Percentiles rank a stretch among this genome's conserved stretches.
These are phyloP conservation scores for Heterochromis multidens DNA, from an alignment of 2,113 vertebrate species.

Conservation along the genomic window DNA sequence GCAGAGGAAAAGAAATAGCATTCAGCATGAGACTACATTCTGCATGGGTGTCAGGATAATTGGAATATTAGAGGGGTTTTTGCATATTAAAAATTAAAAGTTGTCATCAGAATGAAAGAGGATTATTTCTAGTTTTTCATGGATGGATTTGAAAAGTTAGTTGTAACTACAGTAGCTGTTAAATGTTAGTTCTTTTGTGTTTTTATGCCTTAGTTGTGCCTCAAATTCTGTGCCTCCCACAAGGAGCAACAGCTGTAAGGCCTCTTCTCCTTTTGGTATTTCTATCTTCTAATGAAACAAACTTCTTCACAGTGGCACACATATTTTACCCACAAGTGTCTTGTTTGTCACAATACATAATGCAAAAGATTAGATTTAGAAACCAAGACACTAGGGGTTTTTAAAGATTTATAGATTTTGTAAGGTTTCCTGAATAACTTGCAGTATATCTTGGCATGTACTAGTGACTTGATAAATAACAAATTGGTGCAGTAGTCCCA, in stretches of 20 bases:
- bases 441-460: neutral
- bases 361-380: neutral
- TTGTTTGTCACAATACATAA: neutral
- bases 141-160: conserved; percentile 6
- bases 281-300: neutral
- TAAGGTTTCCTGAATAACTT: neutral
- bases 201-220: conserved; percentile 18
- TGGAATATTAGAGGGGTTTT: neutral
- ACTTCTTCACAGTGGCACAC: neutral
- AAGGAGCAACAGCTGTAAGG: neutral
- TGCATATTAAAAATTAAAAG: neutral
- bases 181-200: conserved; percentile 37
- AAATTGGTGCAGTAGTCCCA: neutral
- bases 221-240: neutral
- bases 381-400: neutral
- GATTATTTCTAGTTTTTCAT: neutral
- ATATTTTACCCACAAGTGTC: neutral
- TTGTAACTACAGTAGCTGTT: neutral
- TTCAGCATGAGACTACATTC: conserved; percentile 12
- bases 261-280: neutral
- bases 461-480: neutral
- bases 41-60: neutral
- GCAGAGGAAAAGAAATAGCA: neutral
- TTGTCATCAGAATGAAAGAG: conserved; percentile 1
- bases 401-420: neutral